These are phyloP conservation scores for Therioaphis trifolii DNA, from an alignment of 2,888 invertebrate species.

Conservation along the genomic window DNA sequence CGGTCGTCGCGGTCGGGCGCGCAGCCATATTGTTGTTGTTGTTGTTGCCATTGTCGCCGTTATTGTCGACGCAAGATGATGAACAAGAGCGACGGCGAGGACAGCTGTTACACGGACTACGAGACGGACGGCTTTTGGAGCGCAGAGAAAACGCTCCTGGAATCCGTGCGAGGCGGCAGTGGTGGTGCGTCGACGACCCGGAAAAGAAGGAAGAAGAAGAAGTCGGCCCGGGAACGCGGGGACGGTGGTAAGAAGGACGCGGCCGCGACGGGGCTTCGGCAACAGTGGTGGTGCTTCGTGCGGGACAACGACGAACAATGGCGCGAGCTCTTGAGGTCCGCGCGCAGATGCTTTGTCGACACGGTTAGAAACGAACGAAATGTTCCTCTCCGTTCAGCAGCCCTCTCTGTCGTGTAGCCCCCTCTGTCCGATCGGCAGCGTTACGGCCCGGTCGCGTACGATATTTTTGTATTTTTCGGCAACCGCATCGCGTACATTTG, in stretches of 20 bases:
- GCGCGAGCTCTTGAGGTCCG: constrained; percentile 71
- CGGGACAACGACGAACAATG: constrained; percentile 74
- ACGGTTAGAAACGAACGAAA: constrained; percentile 4
- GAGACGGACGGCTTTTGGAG: constrained; percentile 49
- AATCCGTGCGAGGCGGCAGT: constrained; percentile 26
- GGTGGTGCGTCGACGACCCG: neutral
- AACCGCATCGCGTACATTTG: too few species aligned
- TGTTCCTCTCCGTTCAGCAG: too few species aligned
- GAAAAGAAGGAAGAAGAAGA: constrained; percentile 29
- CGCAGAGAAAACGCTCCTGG: constrained; percentile 49
- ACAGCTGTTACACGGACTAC: constrained; percentile 46
- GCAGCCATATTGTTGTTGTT: too few species aligned
- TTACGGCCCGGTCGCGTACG: too few species aligned
- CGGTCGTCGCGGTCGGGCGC: too few species aligned
- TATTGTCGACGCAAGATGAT: too few species aligned
- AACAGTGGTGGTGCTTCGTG: constrained; percentile 68
- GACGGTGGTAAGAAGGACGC: neutral
- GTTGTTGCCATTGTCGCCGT: too few species aligned
- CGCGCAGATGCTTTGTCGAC: constrained; percentile 78
- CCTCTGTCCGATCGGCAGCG: too few species aligned
- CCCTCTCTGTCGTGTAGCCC: too few species aligned
- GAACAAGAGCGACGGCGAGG: constrained; percentile 16
- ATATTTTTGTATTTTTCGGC: too few species aligned
- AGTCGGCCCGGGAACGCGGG: neutral
- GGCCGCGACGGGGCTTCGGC: constrained; percentile 33